Evolutionary conservation across 2,888 invertebrate species (phyloP).

Genomic region (Dynastes hyllus): DNA sequence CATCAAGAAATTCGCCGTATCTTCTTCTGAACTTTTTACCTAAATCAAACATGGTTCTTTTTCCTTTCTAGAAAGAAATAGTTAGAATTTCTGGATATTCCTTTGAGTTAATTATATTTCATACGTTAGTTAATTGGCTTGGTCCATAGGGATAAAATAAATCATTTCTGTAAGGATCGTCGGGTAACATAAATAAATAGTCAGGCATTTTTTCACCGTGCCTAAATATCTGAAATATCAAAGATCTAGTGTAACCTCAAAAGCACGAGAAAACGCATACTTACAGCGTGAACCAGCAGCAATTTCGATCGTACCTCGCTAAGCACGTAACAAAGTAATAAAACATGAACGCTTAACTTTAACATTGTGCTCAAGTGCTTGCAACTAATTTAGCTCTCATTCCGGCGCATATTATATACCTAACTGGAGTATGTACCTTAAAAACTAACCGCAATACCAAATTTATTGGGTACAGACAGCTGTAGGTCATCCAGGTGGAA

Average conservation of each 20-base stretch:
- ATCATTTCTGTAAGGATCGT: constrained; percentile 34
- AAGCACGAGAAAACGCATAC: background rate
- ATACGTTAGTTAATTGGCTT: constrained; percentile 49
- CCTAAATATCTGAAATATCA: constrained; percentile 37
- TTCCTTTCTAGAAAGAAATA: constrained; percentile 27
- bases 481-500: no score
- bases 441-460: no score
- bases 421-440: no score
- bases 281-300: background rate
- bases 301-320: background rate
- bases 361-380: no score
- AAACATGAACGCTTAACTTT: background rate
- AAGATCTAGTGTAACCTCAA: background rate
- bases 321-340: background rate
- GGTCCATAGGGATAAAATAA: constrained; percentile 38
- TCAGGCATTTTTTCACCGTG: constrained; percentile 45
- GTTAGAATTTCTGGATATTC: background rate
- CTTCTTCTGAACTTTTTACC: constrained; percentile 36
- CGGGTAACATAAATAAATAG: constrained; percentile 32
- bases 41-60: constrained; percentile 35
- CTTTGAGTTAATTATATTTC: background rate
- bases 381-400: no score
- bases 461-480: no score
- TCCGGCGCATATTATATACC: no score
- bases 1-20: constrained; percentile 41